Evolutionary conservation across 2,888 invertebrate species (phyloP).

Genomic region (Nowickia ferox): DNA sequence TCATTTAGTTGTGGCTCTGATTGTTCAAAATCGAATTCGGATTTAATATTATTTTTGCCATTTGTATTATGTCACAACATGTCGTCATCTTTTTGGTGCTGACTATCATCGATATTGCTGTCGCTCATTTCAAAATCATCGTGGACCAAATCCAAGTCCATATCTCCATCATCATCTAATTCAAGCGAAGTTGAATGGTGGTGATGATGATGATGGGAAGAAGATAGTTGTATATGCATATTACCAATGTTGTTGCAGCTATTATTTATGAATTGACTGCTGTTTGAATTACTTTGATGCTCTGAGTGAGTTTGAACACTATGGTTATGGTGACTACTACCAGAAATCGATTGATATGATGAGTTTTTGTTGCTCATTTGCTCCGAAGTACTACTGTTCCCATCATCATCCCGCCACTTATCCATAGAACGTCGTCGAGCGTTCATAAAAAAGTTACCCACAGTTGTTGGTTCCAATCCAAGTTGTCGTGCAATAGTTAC

Average conservation of each 20-base stretch:
- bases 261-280: slow-evolving; percentile 53
- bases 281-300: slow-evolving; percentile 51
- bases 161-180: slow-evolving; percentile 80
- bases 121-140: slow-evolving; percentile 81
- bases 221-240: slow-evolving; percentile 49
- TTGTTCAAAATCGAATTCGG: slow-evolving; percentile 53
- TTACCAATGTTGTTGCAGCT: slow-evolving; percentile 53
- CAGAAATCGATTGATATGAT: slow-evolving; percentile 50
- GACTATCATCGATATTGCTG: slow-evolving; percentile 68
- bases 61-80: slow-evolving; percentile 79
- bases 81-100: slow-evolving; percentile 75
- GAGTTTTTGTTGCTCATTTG: slow-evolving; percentile 21
- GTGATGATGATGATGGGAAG: slow-evolving; percentile 66
- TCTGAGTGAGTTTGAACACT: slow-evolving; percentile 37
- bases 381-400: slow-evolving; percentile 50
- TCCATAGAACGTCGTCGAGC: slow-evolving; percentile 98
- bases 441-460: slow-evolving; percentile 99
- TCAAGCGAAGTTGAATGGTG: slow-evolving; percentile 76
- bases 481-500: slow-evolving; percentile 98
- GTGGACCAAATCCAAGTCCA: slow-evolving; percentile 81
- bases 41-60: slow-evolving; percentile 61
- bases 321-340: slow-evolving; percentile 46
- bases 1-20: slow-evolving; percentile 33
- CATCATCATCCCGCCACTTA: slow-evolving; percentile 98
- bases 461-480: slow-evolving; percentile 98